Evolutionary conservation across 2,888 invertebrate species (phyloP), one percentile per base, ranked within the genome.

Genomic region (Strigamia crassipes): DNA sequence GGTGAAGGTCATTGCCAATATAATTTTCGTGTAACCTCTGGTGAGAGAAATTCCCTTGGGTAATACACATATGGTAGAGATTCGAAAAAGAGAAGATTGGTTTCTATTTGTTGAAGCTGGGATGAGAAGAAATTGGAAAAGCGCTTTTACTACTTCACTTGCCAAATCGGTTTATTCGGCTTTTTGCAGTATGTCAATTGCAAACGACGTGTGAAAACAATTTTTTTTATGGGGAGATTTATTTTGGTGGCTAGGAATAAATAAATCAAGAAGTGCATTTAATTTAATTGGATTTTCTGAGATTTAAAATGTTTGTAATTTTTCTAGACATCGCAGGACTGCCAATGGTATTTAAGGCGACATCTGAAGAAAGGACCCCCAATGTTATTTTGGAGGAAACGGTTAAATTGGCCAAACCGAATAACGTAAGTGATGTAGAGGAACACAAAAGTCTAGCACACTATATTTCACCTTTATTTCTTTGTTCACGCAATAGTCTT

Each of bases 401-500:
- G 46, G 41, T 82, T 21, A 77, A 79, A 13, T 31, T 82, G 18
- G 79, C 79, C 34, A 51, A 73, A 21, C 78, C 78, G 0, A 78
- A 78, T 41, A 78, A 41, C 9, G 78, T 78, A 31, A 78, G 78
- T 46, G 12, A 12, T 15, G 0, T 18, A 13, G 15, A 0, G 4
- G 15, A 73, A 73, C 5, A 38, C 9, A 78, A 78, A 41, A 78
- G 18, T 3, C 27, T 27, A 27, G 27, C 27, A 27, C 3, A 27
- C 27, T 27, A 23, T 34, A 41, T 42, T 31, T n/a, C n/a, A n/a
- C 42, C 38, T 79, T 34, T 34, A 1, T 51, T 81, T 38, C 51
- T 21, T 1, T 27, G 27, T 81, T n/a, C 4, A 46, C 46, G 1
- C n/a, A n/a, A 46, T n/a, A 84, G 84, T 81, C 83, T 5, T 83